A percentile compares a stretch with the other conserved stretches of the same genome.
Evolutionary conservation across 2,113 vertebrate genomes (phyloP).

Genomic region (Micronisus gabar): DNA sequence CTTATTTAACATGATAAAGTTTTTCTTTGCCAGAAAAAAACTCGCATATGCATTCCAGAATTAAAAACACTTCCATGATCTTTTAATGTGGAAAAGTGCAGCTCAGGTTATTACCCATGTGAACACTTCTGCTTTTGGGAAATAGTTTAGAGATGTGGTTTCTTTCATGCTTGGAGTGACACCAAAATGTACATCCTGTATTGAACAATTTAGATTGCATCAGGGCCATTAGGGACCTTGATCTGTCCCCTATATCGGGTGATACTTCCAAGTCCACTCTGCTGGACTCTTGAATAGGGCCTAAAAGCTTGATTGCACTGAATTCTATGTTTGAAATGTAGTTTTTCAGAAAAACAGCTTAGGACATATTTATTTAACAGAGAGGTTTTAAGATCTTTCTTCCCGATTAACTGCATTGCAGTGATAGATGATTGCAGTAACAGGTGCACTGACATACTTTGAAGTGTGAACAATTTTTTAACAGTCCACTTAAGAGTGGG

Average conservation of each 20-base stretch:
- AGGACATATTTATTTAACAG: not conserved
- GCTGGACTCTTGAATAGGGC: not conserved
- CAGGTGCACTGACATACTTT: not conserved
- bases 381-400: not conserved
- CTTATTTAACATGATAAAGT: not conserved
- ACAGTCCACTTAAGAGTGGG: not conserved
- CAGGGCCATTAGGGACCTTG: not conserved
- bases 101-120: not conserved
- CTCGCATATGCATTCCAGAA: not conserved
- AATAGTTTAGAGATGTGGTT: not conserved
- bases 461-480: not conserved
- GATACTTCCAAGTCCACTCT: not conserved
- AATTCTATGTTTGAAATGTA: not conserved
- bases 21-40: not conserved
- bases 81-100: not conserved
- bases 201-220: not conserved
- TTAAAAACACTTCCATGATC: not conserved
- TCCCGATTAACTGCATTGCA: not conserved
- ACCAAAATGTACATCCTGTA: not conserved
- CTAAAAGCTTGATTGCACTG: not conserved
- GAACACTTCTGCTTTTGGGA: not conserved
- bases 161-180: not conserved
- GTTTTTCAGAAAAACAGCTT: not conserved
- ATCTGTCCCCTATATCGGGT: not conserved
- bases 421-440: not conserved